These are phyloP conservation scores for Alcedo quadribrachys DNA, from an alignment of 2,797 vertebrate species.

Conservation along the genomic window DNA sequence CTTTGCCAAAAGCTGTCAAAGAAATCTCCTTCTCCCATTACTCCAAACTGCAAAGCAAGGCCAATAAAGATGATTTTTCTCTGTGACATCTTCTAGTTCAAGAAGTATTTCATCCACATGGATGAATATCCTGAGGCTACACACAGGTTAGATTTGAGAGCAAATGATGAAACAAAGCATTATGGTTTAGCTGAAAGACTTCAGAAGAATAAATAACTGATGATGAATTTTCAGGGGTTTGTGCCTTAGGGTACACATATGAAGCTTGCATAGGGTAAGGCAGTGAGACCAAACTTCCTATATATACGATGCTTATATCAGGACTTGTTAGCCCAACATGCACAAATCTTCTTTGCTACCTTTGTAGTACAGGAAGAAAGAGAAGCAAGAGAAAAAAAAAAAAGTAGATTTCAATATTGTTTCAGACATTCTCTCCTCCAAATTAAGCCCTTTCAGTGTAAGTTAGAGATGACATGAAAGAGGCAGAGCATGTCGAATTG, in stretches of 20 bases:
- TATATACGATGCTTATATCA: neutral
- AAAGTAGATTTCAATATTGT: neutral
- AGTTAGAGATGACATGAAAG: neutral
- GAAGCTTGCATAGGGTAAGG: neutral
- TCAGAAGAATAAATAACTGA: neutral
- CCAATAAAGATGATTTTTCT: neutral
- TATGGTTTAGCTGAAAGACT: neutral
- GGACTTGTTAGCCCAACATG: neutral
- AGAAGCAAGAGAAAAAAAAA: neutral
- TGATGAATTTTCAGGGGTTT: neutral
- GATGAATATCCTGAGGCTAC: neutral
- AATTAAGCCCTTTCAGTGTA: neutral
- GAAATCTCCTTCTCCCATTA: neutral
- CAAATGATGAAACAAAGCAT: neutral
- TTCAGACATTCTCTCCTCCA: neutral
- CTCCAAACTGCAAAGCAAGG: neutral
- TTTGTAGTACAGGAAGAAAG: neutral
- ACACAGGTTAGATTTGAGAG: neutral
- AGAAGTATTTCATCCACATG: neutral
- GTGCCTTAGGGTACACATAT: neutral
- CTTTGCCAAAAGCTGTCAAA: neutral
- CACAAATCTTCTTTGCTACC: neutral
- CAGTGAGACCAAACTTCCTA: neutral
- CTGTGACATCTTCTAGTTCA: neutral
- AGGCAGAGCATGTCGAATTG: neutral